These are phyloP conservation scores for Mellivora capensis DNA, from an alignment of 2,113 vertebrate species.

Conservation along the genomic window DNA sequence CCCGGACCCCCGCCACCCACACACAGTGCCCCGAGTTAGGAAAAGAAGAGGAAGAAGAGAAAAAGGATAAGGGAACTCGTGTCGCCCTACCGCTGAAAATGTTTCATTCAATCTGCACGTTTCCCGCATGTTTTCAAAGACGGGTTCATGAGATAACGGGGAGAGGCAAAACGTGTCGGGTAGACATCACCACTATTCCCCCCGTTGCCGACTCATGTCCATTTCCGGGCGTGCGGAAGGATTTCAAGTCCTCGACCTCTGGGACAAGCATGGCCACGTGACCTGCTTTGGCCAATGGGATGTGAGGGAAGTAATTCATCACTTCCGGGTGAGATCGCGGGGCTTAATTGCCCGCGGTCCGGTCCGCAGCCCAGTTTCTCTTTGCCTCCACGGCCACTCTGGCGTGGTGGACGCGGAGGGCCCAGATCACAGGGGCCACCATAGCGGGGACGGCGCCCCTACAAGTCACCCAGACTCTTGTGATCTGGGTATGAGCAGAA, in stretches of 20 bases:
- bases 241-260: not conserved
- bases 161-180: not conserved
- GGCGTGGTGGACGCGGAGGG: fast-evolving
- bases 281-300: not conserved
- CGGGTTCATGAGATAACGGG: not conserved
- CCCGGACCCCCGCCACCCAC: not conserved
- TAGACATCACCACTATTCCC: fast-evolving
- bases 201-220: fast-evolving
- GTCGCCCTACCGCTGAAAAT: not conserved
- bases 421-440: not conserved
- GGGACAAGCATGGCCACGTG: not conserved
- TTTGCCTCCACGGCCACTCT: fast-evolving
- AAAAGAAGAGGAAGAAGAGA: not conserved
- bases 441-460: fast-evolving
- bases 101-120: not conserved
- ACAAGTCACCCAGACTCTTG: not conserved
- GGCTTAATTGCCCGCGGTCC: not conserved
- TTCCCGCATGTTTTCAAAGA: not conserved
- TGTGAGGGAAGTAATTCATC: not conserved
- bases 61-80: not conserved
- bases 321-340: not conserved
- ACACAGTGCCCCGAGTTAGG: not conserved
- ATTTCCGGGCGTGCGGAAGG: fast-evolving
- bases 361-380: fast-evolving
- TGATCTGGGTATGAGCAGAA: not conserved